Base-by-base conservation (phyloP, 2,888 invertebrate species). In the Lymantria monacha region DNA sequence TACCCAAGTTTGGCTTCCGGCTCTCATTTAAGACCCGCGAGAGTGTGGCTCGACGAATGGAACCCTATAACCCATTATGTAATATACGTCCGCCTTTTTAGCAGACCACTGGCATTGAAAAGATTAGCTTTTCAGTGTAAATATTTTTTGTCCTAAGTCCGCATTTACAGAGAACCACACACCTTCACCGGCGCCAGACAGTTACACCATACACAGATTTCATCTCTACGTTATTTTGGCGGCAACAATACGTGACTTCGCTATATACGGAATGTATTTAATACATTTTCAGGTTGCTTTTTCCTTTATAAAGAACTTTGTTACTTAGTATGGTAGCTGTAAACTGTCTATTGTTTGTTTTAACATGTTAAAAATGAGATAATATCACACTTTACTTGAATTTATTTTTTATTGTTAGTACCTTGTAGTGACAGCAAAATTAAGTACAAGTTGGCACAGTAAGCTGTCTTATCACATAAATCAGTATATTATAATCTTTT, bases 151-250 rank as follows among this genome's bases (percentile, higher is more conserved):
- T 10, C 30, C 9, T 41, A 31, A 9, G 40, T 41, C n/a, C 37
- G 37, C 11, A 8, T 11, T n/a, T 5, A 45, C 5, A 13, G 13
- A 57, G 58, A 57, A 41, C 11, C 50, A 12, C 41, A 13, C 52
- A 50, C 66, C 60, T 53, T 55, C 63, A 62, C 66, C 75, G 87
- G 85, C 87, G 87, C 87, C 87, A 85, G 79, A 73, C 82, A 68
- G 77, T 84, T 82, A 78, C 84, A 74, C 74, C 80, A 76, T 69
- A 63, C 73, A 74, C 73, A 81, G 87, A 88, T 89, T 85, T 82
- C 85, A 87, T 87, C 86, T 86, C 75, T 69, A 76, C 72, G 74
- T 75, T 79, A 81, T 82, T 87, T 87, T 81, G 82, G 81, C 77
- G 78, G 73, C 77, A 81, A 86, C 85, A 85, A 85, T 85, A 85